phyloP scores from a whole-genome alignment of 1,140 invertebrate genomes.

The Hyphantria cunea region DNA sequence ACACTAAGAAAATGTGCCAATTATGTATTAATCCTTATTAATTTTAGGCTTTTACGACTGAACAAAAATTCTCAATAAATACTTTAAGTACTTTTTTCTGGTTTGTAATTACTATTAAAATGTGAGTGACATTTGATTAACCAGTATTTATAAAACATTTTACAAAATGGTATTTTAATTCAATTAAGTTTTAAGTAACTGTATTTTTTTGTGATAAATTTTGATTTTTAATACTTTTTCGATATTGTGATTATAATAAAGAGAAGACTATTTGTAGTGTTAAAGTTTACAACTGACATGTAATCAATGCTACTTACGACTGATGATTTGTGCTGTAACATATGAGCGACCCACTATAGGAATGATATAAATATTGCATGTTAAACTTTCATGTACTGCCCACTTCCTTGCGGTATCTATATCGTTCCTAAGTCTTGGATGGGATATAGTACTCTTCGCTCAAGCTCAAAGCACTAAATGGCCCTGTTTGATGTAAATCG shows the following conservation, averaged over 20 bases:
- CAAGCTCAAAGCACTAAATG: too few relatives aligned
- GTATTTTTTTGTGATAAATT: constrained; percentile 29
- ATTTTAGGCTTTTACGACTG: constrained; percentile 28
- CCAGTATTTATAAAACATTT: constrained; percentile 29
- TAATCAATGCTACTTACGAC: constrained; percentile 9
- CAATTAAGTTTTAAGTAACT: constrained; percentile 26
- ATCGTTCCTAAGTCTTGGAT: background rate
- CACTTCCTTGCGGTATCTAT: background rate
- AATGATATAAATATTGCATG: too few relatives aligned
- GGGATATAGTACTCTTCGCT: too few relatives aligned
- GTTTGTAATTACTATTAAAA: constrained; percentile 21
- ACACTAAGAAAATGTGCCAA: constrained; percentile 30
- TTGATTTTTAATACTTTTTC: constrained; percentile 21
- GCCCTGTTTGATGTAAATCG: constrained; percentile 25
- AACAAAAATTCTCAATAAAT: constrained; percentile 30
- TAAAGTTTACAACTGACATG: constrained; percentile 19
- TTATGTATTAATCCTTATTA: constrained; percentile 27
- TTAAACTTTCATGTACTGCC: background rate
- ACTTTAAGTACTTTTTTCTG: constrained; percentile 26
- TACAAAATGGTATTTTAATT: constrained; percentile 30
- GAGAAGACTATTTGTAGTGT: constrained; percentile 23
- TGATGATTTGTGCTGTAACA: background rate
- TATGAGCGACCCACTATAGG: too few relatives aligned
- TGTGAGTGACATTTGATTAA: constrained; percentile 18
- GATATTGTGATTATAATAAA: constrained; percentile 17